A percentile compares a stretch with the other conserved stretches of the same genome.
These are phyloP conservation scores for Nematopogon swammerdamellus DNA, from an alignment of 2,888 invertebrate genomes.

Conservation along the genomic window DNA sequence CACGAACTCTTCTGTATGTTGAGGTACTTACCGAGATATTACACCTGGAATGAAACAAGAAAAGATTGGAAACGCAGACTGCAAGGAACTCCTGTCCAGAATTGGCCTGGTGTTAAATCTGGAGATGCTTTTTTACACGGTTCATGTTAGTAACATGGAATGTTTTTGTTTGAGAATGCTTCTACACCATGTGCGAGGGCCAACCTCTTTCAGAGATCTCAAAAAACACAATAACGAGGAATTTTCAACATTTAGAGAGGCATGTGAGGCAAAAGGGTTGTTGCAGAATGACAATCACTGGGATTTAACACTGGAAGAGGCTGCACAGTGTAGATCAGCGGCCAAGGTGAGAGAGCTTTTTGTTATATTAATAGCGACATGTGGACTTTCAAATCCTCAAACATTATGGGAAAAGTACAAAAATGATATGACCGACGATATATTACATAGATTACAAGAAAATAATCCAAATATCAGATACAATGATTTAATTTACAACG, in stretches of 20 bases:
- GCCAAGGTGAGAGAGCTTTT: conserved; percentile 12
- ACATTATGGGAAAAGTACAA: conserved; percentile 11
- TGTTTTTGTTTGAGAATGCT: conserved; percentile 15
- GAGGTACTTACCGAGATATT: conserved; percentile 19
- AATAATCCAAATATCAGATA: too few species aligned
- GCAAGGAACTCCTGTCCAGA: conserved; percentile 14
- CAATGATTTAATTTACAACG: conserved; percentile 13
- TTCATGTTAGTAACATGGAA: conserved; percentile 14
- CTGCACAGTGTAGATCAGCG: conserved; percentile 7
- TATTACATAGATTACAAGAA: conserved; percentile 9
- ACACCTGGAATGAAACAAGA: conserved; percentile 12
- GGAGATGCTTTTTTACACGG: conserved; percentile 15
- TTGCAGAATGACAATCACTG: conserved; percentile 23
- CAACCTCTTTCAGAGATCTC: conserved; percentile 14
- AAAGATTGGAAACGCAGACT: conserved; percentile 14
- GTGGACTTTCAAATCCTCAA: conserved; percentile 13
- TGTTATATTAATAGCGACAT: conserved; percentile 13
- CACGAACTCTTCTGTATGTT: conserved; percentile 21
- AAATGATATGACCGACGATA: conserved; percentile 9
- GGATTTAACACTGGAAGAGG: conserved; percentile 18
- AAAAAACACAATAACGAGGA: conserved; percentile 18
- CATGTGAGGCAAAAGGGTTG: conserved; percentile 18
- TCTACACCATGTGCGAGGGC: conserved; percentile 11
- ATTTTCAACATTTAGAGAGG: conserved; percentile 17
- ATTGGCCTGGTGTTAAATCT: conserved; percentile 12